Base-by-base conservation (phyloP, 64 coral and sea anemone species). In the Montipora efflorescens region DNA sequence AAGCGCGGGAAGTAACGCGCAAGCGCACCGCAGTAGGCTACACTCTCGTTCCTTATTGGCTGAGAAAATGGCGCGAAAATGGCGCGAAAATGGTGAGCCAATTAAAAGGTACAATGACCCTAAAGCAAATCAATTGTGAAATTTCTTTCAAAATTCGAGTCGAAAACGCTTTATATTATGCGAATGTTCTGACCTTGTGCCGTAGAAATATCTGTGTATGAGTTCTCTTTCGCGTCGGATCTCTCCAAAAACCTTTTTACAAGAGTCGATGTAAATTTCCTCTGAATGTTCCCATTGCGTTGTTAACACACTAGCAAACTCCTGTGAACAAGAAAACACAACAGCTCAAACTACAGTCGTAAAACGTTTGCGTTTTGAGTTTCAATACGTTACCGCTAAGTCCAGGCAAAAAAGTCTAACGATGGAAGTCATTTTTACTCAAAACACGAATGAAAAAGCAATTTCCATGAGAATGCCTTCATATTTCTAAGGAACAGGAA, bases 171-270 rank as follows among this genome's bases (percentile, higher is more conserved):
- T 57, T 0, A 6, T 57, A 11, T 8, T 0, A 8, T 57, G 11
- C 6, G 11, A 11, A 11, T 6, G 7, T 57, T 36, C 50, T 36
- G 90, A 96, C 98, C 98, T 99, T 78, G 95, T 92, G 13, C 95
- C 92, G 76, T 99, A 99, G 90, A 99, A 99, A 57, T 99, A 99
- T 89, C 98, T 93, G 67, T 96, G 96, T 44, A 96, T 99, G 5
- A 99, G 84, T 83, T 99, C 98, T 61, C 95, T 96, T 68, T 99
- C 98, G 23, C 91, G 90, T 36, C 98, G 70, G 75, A 99, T 96
- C 47, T 91, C 88, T 76, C 98, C 86, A 82, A 99, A 99, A 46
- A 96, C 92, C 72, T 79, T 93, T 95, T 99, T 99, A 89, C 95
- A 91, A 22, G 98, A 96, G 0, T 79, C 87, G 2, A 99, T 66